Conservation (phyloP, 2,888 invertebrate genomes). For the Pycnomerus fuliginosus region DNA sequence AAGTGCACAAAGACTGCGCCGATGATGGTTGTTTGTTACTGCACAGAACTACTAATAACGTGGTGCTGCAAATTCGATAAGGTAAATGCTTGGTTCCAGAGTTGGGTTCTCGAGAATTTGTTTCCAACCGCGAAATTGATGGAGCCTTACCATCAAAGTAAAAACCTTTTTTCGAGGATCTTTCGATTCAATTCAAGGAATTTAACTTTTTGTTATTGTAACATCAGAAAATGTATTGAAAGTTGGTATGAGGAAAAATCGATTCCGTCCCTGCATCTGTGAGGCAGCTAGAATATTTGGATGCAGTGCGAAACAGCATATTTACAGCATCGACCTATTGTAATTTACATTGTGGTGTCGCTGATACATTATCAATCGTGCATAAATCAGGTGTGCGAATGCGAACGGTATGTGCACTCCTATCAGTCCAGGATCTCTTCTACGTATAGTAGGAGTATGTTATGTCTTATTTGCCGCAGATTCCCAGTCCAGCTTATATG, state of each 20-base stretch:
- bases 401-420: conserved; percentile 40
- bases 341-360: conserved; percentile 53
- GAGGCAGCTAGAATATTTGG: conserved; percentile 31
- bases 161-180: no score
- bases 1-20: conserved; percentile 32
- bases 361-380: conserved; percentile 51
- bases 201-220: no score
- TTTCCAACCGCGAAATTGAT: no score
- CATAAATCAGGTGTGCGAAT: conserved; percentile 49
- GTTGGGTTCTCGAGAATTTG: conserved; percentile 2
- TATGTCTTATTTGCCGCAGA: conserved; percentile 45
- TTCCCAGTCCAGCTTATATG: conserved; percentile 34
- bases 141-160: no score
- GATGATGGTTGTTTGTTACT: conserved; percentile 37
- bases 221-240: no score
- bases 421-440: conserved; percentile 41
- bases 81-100: conserved; percentile 25
- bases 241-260: no score
- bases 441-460: conserved; percentile 43
- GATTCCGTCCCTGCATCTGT: conserved; percentile 18
- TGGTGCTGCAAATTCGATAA: conserved; percentile 37
- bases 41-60: conserved; percentile 40
- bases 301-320: conserved; percentile 42
- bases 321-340: conserved; percentile 50
- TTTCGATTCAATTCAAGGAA: no score